phyloP scores from a whole-genome alignment of 2,888 invertebrate genomes.

The Dusona sp. region DNA sequence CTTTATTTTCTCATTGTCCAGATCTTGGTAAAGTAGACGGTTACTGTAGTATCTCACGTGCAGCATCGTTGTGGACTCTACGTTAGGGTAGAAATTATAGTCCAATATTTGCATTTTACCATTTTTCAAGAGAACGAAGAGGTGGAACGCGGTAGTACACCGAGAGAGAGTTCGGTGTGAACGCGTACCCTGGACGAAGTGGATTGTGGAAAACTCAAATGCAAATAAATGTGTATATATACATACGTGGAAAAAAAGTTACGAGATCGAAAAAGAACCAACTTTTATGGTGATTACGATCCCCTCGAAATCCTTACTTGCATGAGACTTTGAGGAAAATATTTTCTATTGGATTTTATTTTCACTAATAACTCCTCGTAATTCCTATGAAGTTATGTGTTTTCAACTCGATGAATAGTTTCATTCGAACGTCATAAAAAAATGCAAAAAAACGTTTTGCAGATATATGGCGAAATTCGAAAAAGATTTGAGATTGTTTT shows the following conservation, averaged over 20 bases:
- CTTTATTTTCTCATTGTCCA: slow-evolving; percentile 11
- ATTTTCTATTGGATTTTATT: slow-evolving; percentile 21
- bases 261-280: slow-evolving; percentile 27
- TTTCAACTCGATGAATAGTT: neutral
- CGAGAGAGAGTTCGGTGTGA: neutral
- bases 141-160: neutral
- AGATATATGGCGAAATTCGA: neutral
- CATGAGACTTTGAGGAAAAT: slow-evolving; percentile 2
- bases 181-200: slow-evolving; percentile 13
- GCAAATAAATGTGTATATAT: slow-evolving; percentile 36
- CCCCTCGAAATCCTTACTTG: slow-evolving; percentile 24
- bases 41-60: slow-evolving; percentile 37
- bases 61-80: slow-evolving; percentile 36
- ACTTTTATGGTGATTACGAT: slow-evolving; percentile 40
- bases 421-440: neutral
- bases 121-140: slow-evolving; percentile 38
- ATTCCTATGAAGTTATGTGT: neutral
- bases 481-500: neutral
- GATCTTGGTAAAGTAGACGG: slow-evolving; percentile 28
- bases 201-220: slow-evolving; percentile 38
- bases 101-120: slow-evolving; percentile 61
- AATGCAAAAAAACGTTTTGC: neutral
- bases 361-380: neutral
- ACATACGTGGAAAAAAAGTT: slow-evolving; percentile 1
- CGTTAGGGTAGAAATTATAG: slow-evolving; percentile 57